Evolutionary conservation across 2,797 vertebrate genomes (phyloP), one percentile per base, ranked within the genome.

Genomic region (Leuciscus waleckii): DNA sequence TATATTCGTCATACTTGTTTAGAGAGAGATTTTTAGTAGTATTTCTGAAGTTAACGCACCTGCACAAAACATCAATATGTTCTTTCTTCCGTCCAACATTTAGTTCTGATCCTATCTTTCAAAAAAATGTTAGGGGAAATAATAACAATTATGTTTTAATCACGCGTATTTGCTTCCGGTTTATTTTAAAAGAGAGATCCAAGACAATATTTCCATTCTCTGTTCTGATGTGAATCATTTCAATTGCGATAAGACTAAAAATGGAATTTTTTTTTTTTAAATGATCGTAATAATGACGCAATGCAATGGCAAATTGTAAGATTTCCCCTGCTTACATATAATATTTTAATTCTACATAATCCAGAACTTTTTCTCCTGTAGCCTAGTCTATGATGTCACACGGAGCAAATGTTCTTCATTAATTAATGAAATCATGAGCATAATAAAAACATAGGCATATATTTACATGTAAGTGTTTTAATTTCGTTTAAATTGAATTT

Each of bases 401-500:
- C 16, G 4, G 26, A 35, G 1, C 35, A 37, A 35, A 19, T 41
- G 7, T 10, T 78, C 11, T 41, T 69, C 79, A 1, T 19, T 41
- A 58, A 26, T 8, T 32, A 21, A 71, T 23, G 5, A 32, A 61
- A 73, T 10, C 23, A 2, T 37, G 49, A 56, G 6, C 29, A 76
- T 17, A 29, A 35, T 54, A 13, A 54, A 75, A 75, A 51, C 10
- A 10, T 5, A 2, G 26, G 29, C 21, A 58, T n/a, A 39, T 29
- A 46, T 23, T 14, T 35, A 32, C 17, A 16, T 2, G 29, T 17
- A 5, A 61, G 32, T 35, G 14, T 23, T 46, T 46, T n/a, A 49
- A 74, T 35, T 82, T 74, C 56, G 69, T 82, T 82, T 49, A 37
- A 35, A 49, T 2, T 74, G 7, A n/a, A 63, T 74, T 37, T 6